Conservation (phyloP, 2,888 invertebrate genomes). For the Prosopocoilus inquinatus region DNA sequence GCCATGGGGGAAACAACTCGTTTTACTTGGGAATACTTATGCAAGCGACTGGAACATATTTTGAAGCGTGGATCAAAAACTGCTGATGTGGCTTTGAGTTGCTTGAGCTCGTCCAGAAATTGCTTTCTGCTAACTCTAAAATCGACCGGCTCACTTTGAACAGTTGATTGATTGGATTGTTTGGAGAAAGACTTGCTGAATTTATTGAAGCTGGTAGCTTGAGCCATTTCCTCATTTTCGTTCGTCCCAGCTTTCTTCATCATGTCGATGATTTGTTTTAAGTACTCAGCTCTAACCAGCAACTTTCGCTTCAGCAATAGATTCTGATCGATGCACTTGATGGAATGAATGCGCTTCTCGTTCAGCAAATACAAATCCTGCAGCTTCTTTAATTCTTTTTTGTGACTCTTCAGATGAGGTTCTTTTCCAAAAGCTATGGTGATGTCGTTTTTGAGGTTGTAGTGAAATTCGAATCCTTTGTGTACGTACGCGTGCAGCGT, state of each 20-base stretch:
- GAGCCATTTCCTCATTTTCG: too few relatives aligned
- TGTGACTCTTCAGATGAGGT: neutral
- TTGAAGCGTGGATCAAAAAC: constrained; percentile 4
- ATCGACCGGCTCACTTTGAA: too few relatives aligned
- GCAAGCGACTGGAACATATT: constrained; percentile 13
- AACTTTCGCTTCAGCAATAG: too few relatives aligned
- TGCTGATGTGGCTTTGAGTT: neutral
- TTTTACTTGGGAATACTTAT: constrained; percentile 13
- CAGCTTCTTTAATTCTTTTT: neutral
- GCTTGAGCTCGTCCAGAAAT: constrained; percentile 12
- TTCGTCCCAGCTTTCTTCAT: too few relatives aligned
- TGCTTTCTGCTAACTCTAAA: neutral
- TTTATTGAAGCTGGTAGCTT: too few relatives aligned
- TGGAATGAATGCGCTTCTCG: neutral
- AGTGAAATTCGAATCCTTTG: constrained; percentile 9
- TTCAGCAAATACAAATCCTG: neutral
- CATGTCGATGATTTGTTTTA: too few relatives aligned
- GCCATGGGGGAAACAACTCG: constrained; percentile 6
- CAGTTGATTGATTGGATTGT: too few relatives aligned
- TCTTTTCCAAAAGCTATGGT: constrained; percentile 10
- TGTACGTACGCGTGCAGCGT: constrained; percentile 4
- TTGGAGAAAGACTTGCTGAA: too few relatives aligned
- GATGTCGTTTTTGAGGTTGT: constrained; percentile 12
- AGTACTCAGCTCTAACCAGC: too few relatives aligned
- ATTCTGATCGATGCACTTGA: too few relatives aligned